phyloP scores from a whole-genome alignment of 1,140 invertebrate genomes.

The Ceratina australensis region DNA sequence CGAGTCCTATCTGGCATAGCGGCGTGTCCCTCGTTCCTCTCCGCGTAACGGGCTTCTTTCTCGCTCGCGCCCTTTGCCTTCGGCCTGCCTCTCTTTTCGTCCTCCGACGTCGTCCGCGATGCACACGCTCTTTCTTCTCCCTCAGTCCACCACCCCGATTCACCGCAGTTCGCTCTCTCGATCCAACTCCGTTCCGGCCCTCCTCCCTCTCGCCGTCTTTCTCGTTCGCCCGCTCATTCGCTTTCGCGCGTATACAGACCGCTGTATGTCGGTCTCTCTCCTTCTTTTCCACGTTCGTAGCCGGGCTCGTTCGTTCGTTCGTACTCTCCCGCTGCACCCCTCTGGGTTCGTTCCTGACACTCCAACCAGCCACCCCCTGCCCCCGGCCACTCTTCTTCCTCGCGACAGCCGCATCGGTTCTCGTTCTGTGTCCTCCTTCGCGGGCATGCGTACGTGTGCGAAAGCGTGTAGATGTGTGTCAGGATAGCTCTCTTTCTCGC shows the following conservation, averaged over 20 bases:
- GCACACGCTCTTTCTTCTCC: neutral
- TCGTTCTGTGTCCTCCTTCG: conserved; percentile 29
- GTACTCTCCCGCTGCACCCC: conserved; percentile 9
- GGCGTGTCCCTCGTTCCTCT: conserved; percentile 45
- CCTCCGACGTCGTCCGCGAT: conserved; percentile 3
- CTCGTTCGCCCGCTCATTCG: conserved; percentile 14
- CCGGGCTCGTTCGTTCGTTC: conserved; percentile 24
- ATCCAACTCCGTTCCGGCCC: conserved; percentile 23
- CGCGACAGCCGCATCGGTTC: conserved; percentile 63
- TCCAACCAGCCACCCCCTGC: conserved; percentile 34
- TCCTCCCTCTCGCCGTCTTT: neutral
- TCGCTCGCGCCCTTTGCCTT: conserved; percentile 21
- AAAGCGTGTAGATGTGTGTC: conserved; percentile 19
- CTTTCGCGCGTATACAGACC: neutral
- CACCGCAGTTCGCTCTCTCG: conserved; percentile 52
- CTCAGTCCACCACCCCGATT: neutral
- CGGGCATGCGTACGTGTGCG: neutral
- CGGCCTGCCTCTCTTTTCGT: neutral
- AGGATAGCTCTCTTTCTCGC: conserved; percentile 38
- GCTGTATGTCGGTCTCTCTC: neutral
- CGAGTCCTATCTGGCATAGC: conserved; percentile 55
- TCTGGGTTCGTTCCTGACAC: conserved; percentile 56
- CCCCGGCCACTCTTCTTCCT: conserved; percentile 38
- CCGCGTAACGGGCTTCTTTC: conserved; percentile 34
- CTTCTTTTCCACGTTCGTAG: neutral